These are phyloP conservation scores for Excalfactoria chinensis DNA, from an alignment of 2,113 vertebrate genomes.

Conservation along the genomic window DNA sequence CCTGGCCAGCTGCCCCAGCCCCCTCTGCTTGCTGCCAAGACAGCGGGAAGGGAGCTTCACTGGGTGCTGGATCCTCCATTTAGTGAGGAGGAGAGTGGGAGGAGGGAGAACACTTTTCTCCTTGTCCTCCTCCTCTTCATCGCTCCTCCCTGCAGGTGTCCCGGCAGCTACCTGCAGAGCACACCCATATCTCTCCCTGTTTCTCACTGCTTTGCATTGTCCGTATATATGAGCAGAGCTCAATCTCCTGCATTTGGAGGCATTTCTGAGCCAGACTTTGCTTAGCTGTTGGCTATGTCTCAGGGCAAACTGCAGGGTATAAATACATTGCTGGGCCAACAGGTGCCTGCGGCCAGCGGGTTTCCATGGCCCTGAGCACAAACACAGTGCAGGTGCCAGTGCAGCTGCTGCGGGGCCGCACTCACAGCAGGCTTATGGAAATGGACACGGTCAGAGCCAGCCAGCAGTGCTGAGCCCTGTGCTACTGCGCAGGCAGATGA, in stretches of 20 bases:
- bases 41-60: neutral
- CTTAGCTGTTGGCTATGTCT: rapidly evolving
- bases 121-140: neutral
- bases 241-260: rapidly evolving
- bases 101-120: neutral
- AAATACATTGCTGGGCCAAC: neutral
- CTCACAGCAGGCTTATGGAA: rapidly evolving
- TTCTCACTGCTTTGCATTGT: neutral
- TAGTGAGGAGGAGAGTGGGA: neutral
- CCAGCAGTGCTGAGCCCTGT: rapidly evolving
- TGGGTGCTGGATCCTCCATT: neutral
- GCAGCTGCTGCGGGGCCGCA: rapidly evolving
- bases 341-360: neutral
- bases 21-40: neutral
- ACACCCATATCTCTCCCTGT: neutral
- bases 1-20: neutral
- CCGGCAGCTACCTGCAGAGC: rapidly evolving
- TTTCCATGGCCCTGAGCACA: conserved; percentile 4
- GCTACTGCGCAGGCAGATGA: rapidly evolving
- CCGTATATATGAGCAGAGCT: neutral
- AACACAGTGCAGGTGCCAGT: rapidly evolving
- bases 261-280: neutral
- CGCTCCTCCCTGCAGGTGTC: rapidly evolving
- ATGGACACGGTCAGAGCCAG: rapidly evolving
- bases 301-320: rapidly evolving